Base-by-base conservation (phyloP, 2,113 vertebrate species). In the Clarias batrachus region DNA sequence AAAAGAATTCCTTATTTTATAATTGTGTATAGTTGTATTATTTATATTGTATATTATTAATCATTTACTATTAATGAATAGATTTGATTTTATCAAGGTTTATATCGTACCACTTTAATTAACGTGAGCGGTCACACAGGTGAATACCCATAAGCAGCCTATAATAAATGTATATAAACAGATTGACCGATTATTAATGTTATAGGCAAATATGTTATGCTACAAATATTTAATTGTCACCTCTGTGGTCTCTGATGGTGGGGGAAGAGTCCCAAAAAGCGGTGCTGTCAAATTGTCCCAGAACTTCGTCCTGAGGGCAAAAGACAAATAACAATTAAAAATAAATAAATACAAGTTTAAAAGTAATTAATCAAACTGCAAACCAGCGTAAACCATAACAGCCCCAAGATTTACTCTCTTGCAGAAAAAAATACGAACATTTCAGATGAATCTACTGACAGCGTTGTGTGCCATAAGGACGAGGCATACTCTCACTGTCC, bases 201-300 rank as follows among this genome's bases (percentile, higher is more conserved):
- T 41, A 41, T 5, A 23, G 17, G 33, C 37, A 12, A 41, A 10
- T 73, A 48, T 12, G 70, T 48, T 23, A 48, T 0, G 0, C 8
- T 23, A 23, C 37, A 48, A 11, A 73, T 41, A 73, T 23, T 21
- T 41, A 21, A 84, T 33, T 27, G 66, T 33, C 62, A 99, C 98
- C 96, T 99, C 98, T 27, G 97, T 97, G 4, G 95, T 97, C 73
- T 98, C 97, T 0, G 96, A 96, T 48, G 96, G 97, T 0, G 96
- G 92, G 63, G 96, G 94, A 66, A 98, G 96, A 0, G 94, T 96
- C 77, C 96, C 97, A 86, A 99, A 99, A 3, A 99, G 95, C 0
- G 97, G 97, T 10, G 95, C 97, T 0, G 96, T 98, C 92, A 99
- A 92, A 90, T 99, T 97, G 89, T 97, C 97, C 98, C 98, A 99